These are phyloP conservation scores for Holothuria glaberrima DNA, from an alignment of 35 echinoderm and acorn worm species.

Conservation along the genomic window DNA sequence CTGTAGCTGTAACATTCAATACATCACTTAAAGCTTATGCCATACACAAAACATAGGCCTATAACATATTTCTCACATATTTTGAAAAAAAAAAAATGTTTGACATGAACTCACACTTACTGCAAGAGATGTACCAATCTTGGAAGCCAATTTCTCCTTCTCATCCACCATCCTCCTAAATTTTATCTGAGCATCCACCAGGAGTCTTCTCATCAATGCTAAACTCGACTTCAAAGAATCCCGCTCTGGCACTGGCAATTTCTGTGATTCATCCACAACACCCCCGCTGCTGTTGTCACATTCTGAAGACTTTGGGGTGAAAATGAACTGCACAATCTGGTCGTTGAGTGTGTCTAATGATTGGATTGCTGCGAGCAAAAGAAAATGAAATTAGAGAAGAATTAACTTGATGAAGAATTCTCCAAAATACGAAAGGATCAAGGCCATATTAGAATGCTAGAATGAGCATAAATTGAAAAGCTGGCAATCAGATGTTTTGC, in stretches of 20 bases:
- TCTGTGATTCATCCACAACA: constrained; percentile 25
- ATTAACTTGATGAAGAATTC: not conserved
- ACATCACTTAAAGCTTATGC: too few relatives aligned
- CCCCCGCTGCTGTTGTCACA: constrained; percentile 63
- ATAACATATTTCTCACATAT: too few relatives aligned
- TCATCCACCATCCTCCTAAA: constrained; percentile 92
- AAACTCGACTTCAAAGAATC: constrained; percentile 95
- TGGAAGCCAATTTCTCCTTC: constrained; percentile 60
- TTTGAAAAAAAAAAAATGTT: too few relatives aligned
- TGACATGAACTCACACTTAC: constrained; percentile 15
- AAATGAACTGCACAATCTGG: constrained; percentile 98
- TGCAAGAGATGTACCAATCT: constrained; percentile 44
- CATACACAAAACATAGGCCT: too few relatives aligned
- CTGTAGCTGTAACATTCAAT: too few relatives aligned
- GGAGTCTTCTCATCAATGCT: constrained; percentile 89
- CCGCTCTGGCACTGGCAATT: constrained; percentile 55
- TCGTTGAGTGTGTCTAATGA: constrained; percentile 97
- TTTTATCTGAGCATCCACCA: constrained; percentile 95
- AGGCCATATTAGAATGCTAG: constrained; percentile 13
- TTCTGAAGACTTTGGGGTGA: constrained; percentile 87
- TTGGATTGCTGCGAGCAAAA: constrained; percentile 84
- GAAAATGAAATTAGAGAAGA: constrained; percentile 41
- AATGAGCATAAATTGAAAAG: constrained; percentile 16
- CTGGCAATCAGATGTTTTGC: too few relatives aligned
- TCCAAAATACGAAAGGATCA: constrained; percentile 8